These are phyloP conservation scores for Coregonus clupeaformis DNA, from an alignment of 2,113 vertebrate species.

Conservation along the genomic window DNA sequence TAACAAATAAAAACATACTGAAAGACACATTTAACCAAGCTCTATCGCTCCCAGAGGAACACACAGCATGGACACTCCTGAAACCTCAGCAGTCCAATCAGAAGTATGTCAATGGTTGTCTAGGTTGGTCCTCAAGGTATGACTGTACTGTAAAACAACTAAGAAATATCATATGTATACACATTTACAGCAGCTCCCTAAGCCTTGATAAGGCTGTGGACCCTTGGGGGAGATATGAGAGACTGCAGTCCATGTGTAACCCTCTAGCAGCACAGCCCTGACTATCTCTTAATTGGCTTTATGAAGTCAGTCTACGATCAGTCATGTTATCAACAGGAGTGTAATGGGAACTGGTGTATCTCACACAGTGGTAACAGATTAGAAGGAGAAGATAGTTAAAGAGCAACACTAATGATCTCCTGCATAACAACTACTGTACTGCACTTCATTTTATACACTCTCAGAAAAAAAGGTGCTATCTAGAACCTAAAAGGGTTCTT, in stretches of 20 bases:
- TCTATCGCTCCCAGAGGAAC: background rate
- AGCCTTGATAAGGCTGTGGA: background rate
- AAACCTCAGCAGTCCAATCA: background rate
- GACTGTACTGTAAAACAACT: background rate
- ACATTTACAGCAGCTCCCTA: background rate
- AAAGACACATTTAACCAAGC: background rate
- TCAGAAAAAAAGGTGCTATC: background rate
- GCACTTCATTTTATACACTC: background rate
- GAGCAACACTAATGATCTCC: constrained; percentile 7
- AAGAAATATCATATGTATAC: background rate
- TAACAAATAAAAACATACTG: background rate
- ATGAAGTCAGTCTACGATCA: constrained; percentile 19
- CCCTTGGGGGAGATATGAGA: background rate
- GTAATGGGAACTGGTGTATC: constrained; percentile 10
- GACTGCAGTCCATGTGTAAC: background rate
- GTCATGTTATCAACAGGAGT: constrained; percentile 15
- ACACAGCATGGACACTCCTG: background rate
- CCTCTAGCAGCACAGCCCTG: background rate
- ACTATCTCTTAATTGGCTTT: constrained; percentile 38
- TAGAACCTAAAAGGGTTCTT: too few species aligned
- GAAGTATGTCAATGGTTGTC: background rate
- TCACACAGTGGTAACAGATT: constrained; percentile 22
- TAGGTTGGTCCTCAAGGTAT: background rate
- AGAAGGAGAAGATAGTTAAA: constrained; percentile 11
- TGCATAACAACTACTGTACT: background rate